phyloP scores from a whole-genome alignment of 2,888 invertebrate genomes.

The Lingula anatina region DNA sequence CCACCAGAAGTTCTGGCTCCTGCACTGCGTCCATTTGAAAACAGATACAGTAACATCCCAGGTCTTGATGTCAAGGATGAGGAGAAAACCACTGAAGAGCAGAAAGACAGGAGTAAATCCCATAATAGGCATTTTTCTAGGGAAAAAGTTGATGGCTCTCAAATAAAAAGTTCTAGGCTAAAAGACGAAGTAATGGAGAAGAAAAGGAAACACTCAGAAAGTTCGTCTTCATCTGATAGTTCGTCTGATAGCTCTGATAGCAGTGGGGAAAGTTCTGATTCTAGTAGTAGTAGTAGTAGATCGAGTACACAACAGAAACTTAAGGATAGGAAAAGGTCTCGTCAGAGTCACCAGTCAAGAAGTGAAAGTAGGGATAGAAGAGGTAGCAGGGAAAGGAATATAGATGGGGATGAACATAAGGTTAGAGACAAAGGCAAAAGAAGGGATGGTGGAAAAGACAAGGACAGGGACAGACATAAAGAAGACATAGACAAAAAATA shows the following conservation, averaged over 20 bases:
- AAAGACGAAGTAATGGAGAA: no score
- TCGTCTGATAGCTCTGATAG: no score
- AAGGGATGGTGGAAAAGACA: conserved; percentile 2
- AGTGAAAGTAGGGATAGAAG: conserved; percentile 1
- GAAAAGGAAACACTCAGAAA: no score
- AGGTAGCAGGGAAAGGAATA: conserved; percentile 1
- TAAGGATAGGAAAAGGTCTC: not conserved
- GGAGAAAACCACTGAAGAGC: not conserved
- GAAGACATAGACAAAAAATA: conserved; percentile 1
- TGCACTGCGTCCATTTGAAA: conserved; percentile 26
- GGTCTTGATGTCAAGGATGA: conserved; percentile 19
- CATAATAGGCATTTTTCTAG: no score
- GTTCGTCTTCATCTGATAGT: no score
- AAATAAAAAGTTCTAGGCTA: no score
- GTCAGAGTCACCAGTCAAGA: not conserved
- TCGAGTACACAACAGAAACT: not conserved
- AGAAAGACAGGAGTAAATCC: not conserved
- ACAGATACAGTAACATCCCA: conserved; percentile 23
- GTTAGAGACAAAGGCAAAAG: not conserved
- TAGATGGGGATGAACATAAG: no score
- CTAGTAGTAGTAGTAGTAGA: conserved; percentile 4
- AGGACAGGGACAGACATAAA: conserved; percentile 5
- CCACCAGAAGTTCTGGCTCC: no score
- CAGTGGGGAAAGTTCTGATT: conserved; percentile 3
- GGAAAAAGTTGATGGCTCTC: no score